phyloP scores from a whole-genome alignment of 1,140 invertebrate species.

The Philopotamus ludificatus region DNA sequence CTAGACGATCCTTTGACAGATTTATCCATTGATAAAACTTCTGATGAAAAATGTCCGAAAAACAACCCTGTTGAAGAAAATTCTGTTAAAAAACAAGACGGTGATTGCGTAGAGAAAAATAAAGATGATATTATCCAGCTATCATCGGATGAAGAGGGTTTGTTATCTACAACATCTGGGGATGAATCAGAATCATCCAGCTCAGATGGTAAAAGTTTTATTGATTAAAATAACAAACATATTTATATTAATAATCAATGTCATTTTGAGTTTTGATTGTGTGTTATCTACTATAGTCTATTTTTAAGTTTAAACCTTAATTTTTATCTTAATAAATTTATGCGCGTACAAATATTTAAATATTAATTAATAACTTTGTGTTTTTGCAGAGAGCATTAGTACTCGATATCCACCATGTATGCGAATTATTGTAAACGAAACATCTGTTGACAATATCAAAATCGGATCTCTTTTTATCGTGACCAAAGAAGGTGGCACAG shows the following conservation, averaged over 20 bases:
- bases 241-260: no score
- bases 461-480: slow-evolving; percentile 80
- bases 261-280: no score
- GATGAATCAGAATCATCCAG: slow-evolving; percentile 8
- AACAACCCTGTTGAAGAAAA: no score
- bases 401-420: slow-evolving; percentile 82
- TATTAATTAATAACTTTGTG: slow-evolving; percentile 25
- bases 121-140: no score
- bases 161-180: neutral
- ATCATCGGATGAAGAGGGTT: no score
- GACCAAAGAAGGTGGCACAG: slow-evolving; percentile 79
- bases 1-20: no score
- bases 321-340: slow-evolving; percentile 10
- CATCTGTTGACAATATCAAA: slow-evolving; percentile 65
- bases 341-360: slow-evolving; percentile 12
- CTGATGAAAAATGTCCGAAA: no score
- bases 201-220: slow-evolving; percentile 15
- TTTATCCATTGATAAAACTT: no score
- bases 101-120: no score
- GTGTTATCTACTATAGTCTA: neutral
- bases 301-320: no score
- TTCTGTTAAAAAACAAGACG: no score
- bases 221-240: no score
- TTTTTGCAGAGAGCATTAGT: slow-evolving; percentile 62
- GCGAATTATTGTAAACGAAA: slow-evolving; percentile 80